These are phyloP conservation scores for Drosophila chauvacae DNA, from an alignment of 1,140 invertebrate species.

Conservation along the genomic window DNA sequence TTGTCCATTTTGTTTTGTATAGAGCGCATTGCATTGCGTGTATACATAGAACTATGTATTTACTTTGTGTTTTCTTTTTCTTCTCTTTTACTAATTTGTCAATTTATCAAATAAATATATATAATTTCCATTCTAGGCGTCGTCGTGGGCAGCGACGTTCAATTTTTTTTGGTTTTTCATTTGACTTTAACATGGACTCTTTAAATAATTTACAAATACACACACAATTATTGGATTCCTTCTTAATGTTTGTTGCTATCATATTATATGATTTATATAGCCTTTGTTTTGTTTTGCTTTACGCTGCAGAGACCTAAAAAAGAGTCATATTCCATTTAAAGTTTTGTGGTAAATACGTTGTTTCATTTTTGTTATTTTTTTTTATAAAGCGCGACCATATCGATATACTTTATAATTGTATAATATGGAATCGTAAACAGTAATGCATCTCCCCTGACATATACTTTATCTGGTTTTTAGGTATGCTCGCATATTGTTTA, in stretches of 20 bases:
- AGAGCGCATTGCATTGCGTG: conserved; percentile 69
- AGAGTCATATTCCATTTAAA: conserved; percentile 37
- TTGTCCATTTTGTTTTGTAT: conserved; percentile 53
- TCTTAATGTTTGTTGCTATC: conserved; percentile 19
- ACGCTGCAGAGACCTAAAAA: conserved; percentile 36
- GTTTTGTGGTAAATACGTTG: conserved; percentile 59
- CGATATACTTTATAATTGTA: conserved; percentile 46
- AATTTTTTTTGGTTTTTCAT: conserved; percentile 13
- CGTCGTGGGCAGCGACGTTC: conserved; percentile 13
- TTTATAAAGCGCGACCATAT: conserved; percentile 63
- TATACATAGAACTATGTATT: conserved; percentile 58
- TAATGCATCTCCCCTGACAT: conserved; percentile 40
- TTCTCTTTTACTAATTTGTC: conserved; percentile 63
- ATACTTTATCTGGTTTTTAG: conserved; percentile 23
- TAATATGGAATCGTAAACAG: conserved; percentile 63
- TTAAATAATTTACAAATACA: conserved; percentile 75
- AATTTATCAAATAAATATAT: conserved; percentile 77
- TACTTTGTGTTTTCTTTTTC: conserved; percentile 40
- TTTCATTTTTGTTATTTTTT: not conserved
- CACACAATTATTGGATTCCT: conserved; percentile 33
- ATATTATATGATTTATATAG: conserved; percentile 47
- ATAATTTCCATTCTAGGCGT: conserved; percentile 60
- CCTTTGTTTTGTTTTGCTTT: conserved; percentile 35
- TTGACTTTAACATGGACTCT: conserved; percentile 63
- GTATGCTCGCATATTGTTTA: conserved; percentile 62